Evolutionary conservation across 1,140 invertebrate species (phyloP).

Genomic region (Brachionus calyciflorus): DNA sequence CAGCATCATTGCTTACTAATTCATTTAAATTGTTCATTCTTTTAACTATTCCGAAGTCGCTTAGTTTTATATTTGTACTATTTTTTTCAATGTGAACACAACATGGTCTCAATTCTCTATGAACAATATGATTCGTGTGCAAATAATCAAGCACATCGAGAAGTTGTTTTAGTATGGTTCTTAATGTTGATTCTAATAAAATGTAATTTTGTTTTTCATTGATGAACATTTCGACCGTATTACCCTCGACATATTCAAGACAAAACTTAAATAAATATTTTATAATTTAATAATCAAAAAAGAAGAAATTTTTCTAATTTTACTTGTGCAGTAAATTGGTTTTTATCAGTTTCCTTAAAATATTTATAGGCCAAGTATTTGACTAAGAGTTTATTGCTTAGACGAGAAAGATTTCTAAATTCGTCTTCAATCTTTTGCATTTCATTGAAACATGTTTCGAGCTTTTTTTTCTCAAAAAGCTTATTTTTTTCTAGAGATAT

Average conservation of each 20-base stretch:
- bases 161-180: slow-evolving; percentile 67
- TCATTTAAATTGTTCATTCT: slow-evolving; percentile 57
- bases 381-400: slow-evolving; percentile 71
- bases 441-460: slow-evolving; percentile 48
- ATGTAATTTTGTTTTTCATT: slow-evolving; percentile 63
- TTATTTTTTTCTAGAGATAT: slow-evolving; percentile 68
- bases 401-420: slow-evolving; percentile 67
- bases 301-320: background rate
- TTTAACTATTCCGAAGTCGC: slow-evolving; percentile 72
- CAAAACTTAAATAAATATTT: slow-evolving; percentile 52
- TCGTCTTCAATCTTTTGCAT: slow-evolving; percentile 68
- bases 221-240: slow-evolving; percentile 62
- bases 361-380: slow-evolving; percentile 72
- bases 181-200: slow-evolving; percentile 66
- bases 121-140: slow-evolving; percentile 74
- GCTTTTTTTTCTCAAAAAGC: slow-evolving; percentile 57
- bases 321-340: slow-evolving; percentile 47
- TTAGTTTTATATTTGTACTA: slow-evolving; percentile 60
- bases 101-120: slow-evolving; percentile 67
- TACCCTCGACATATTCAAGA: slow-evolving; percentile 68
- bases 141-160: slow-evolving; percentile 70
- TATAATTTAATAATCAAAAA: background rate
- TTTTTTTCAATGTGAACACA: slow-evolving; percentile 55
- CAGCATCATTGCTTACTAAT: slow-evolving; percentile 25
- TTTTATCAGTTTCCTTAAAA: slow-evolving; percentile 64